phyloP scores from a whole-genome alignment of 2,113 vertebrate species.

The Orycteropus afer region DNA sequence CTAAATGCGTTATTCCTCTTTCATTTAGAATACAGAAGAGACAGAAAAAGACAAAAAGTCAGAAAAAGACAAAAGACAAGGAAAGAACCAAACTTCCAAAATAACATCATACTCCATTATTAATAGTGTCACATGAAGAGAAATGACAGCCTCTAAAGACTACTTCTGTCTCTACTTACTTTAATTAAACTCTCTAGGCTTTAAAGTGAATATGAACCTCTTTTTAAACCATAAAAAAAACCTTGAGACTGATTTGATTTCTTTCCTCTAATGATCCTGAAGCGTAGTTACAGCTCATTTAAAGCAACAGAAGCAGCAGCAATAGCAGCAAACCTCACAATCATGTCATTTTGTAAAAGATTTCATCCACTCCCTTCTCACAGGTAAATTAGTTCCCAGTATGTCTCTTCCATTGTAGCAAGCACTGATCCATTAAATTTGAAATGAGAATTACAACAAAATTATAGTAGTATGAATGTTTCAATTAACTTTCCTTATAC shows the following conservation, averaged over 20 bases:
- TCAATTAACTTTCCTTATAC: constrained; percentile 31
- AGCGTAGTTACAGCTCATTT: not conserved
- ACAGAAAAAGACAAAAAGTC: constrained; percentile 57
- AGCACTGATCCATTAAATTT: not conserved
- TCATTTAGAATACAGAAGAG: constrained; percentile 41
- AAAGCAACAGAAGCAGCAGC: not conserved
- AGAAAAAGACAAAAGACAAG: constrained; percentile 72
- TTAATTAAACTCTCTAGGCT: constrained; percentile 80
- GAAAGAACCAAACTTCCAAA: constrained; percentile 70
- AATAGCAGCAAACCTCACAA: not conserved
- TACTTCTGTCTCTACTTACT: constrained; percentile 81
- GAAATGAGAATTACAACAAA: constrained; percentile 59
- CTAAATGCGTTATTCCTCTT: not conserved
- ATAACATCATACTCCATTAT: constrained; percentile 71
- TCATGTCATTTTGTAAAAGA: not conserved
- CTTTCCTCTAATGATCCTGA: constrained; percentile 71
- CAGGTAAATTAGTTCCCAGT: not conserved
- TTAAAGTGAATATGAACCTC: constrained; percentile 69
- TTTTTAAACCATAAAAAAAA: not conserved
- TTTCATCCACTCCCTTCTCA: not conserved
- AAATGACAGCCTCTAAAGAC: constrained; percentile 74
- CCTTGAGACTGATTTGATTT: constrained; percentile 46
- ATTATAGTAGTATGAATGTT: constrained; percentile 20
- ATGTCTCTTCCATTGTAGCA: not conserved
- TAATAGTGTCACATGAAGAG: constrained; percentile 72